A percentile compares a stretch with the other conserved stretches of the same genome.
These are phyloP conservation scores for Perccottus glenii DNA, from an alignment of 2,113 vertebrate genomes.

Conservation along the genomic window DNA sequence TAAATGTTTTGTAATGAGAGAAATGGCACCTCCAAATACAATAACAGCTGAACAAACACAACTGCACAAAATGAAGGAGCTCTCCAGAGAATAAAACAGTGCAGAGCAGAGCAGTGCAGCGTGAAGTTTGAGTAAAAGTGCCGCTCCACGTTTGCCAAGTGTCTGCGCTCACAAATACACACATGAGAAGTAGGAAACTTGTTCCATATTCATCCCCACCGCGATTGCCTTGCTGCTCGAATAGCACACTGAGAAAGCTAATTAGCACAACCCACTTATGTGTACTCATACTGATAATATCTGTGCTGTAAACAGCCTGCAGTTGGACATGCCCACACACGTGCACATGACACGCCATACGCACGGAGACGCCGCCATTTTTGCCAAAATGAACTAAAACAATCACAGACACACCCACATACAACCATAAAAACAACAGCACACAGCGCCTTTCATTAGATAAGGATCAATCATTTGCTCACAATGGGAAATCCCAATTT, in stretches of 20 bases:
- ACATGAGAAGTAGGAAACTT: constrained; percentile 59
- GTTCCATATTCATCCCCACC: constrained; percentile 77
- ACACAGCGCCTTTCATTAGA: constrained; percentile 56
- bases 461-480: constrained; percentile 68
- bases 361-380: constrained; percentile 1
- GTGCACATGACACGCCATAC: constrained; percentile 11
- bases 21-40: background rate
- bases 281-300: constrained; percentile 66
- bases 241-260: constrained; percentile 79
- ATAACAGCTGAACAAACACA: background rate
- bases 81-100: constrained; percentile 10
- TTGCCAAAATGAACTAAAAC: constrained; percentile 13
- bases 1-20: background rate
- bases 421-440: constrained; percentile 14
- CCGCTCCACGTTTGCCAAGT: constrained; percentile 20
- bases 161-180: constrained; percentile 21
- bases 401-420: constrained; percentile 4
- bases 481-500: constrained; percentile 65
- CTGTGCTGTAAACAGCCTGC: constrained; percentile 51
- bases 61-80: background rate
- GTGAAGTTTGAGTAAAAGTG: constrained; percentile 37
- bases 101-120: background rate
- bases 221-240: constrained; percentile 72
- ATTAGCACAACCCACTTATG: constrained; percentile 77
- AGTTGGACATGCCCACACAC: constrained; percentile 53